phyloP scores from a whole-genome alignment of 2,797 vertebrate genomes.

The Paguma larvata region DNA sequence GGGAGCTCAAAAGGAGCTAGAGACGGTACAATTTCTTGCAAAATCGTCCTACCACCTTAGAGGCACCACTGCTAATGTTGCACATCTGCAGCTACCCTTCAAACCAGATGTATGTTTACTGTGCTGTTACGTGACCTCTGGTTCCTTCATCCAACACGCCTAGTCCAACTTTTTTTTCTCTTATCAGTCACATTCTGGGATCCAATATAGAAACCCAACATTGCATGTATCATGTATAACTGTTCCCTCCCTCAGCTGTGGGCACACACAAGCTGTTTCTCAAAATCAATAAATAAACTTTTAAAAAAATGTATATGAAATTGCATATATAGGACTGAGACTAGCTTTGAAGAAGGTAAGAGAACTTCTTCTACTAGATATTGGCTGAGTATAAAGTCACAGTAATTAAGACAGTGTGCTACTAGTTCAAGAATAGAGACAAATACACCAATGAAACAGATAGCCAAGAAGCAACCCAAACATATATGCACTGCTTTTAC shows the following conservation, averaged over 20 bases:
- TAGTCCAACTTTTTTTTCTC: not conserved
- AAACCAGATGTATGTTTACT: not conserved
- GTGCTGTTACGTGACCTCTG: not conserved
- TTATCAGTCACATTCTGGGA: not conserved
- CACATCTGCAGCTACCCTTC: conserved; percentile 16
- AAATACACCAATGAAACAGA: conserved; percentile 1
- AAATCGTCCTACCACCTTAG: conserved; percentile 64
- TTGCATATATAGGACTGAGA: not conserved
- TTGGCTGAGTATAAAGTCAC: not conserved
- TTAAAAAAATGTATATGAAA: not conserved
- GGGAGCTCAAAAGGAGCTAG: not conserved
- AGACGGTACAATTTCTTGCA: not conserved
- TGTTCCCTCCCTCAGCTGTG: not conserved
- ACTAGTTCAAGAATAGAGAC: not conserved
- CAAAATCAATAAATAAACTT: too few relatives aligned
- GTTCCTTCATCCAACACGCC: not conserved
- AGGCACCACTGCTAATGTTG: conserved; percentile 75
- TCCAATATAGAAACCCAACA: not conserved
- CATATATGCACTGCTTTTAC: not conserved
- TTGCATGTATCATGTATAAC: conserved; percentile 59
- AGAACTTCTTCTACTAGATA: conserved; percentile 15
- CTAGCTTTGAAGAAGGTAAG: not conserved
- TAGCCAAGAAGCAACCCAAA: not conserved
- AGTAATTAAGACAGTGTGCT: not conserved
- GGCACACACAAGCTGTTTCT: not conserved